A percentile compares a stretch with the other conserved stretches of the same genome.
Evolutionary conservation across 64 coral and sea anemone genomes (phyloP).

Genomic region (Pocillopora damicornis): DNA sequence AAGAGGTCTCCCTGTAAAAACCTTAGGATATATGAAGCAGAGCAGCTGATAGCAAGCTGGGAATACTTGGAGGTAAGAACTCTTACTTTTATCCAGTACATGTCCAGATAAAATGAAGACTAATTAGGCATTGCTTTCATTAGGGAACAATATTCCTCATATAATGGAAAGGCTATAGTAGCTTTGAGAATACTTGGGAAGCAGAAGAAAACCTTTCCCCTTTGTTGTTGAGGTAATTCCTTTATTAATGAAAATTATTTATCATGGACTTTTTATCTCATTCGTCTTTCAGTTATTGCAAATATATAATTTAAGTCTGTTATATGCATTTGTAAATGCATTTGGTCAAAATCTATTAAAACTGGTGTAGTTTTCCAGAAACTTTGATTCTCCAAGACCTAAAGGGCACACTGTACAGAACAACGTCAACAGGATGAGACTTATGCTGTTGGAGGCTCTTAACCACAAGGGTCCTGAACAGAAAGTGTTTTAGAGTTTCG

Average conservation of each 20-base stretch:
- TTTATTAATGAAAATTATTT: not conserved
- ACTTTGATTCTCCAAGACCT: conserved; percentile 3
- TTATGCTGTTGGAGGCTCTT: not conserved
- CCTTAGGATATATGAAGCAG: not conserved
- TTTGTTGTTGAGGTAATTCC: conserved; percentile 7
- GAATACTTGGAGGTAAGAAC: not conserved
- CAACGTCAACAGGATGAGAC: not conserved
- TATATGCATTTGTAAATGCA: too few relatives aligned
- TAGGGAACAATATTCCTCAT: conserved; percentile 2
- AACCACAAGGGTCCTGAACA: not conserved
- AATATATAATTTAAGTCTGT: not conserved
- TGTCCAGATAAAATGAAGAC: too few relatives aligned
- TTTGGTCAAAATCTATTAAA: not conserved
- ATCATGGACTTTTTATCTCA: not conserved
- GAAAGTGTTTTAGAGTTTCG: too few relatives aligned
- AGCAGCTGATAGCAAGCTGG: not conserved
- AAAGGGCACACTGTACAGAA: not conserved
- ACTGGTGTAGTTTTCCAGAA: not conserved
- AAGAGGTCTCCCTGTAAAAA: not conserved
- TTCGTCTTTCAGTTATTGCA: not conserved
- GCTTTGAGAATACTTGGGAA: not conserved
- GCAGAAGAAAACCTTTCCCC: conserved; percentile 27
- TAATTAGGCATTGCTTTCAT: too few relatives aligned
- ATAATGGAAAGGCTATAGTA: conserved; percentile 13
- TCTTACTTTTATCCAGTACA: too few relatives aligned